phyloP scores from a whole-genome alignment of 2,113 vertebrate genomes.

The Tympanuchus pallidicinctus region DNA sequence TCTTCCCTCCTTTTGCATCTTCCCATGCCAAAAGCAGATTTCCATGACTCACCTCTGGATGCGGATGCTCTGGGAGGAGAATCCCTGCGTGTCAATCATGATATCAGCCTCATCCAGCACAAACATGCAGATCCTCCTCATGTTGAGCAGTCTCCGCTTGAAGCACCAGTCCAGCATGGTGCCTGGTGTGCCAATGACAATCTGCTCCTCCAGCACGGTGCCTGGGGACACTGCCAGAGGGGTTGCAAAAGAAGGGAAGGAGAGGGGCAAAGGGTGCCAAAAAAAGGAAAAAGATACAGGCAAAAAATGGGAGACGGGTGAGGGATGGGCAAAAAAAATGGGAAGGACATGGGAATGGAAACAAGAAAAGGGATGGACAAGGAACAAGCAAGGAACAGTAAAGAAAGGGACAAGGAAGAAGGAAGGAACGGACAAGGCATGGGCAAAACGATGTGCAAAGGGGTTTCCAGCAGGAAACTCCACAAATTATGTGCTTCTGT shows the following conservation, averaged over 20 bases:
- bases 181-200: conserved; percentile 80
- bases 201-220: conserved; percentile 59
- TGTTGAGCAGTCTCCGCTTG: conserved; percentile 67
- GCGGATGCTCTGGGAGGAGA: conserved; percentile 78
- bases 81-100: conserved; percentile 79
- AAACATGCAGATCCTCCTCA: conserved; percentile 69
- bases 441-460: not conserved
- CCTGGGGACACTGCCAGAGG: conserved; percentile 60
- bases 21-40: too few species aligned
- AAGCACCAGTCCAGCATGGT: conserved; percentile 83
- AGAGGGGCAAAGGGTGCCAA: not conserved
- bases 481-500: accelerated
- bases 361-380: not conserved
- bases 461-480: not conserved
- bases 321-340: not conserved
- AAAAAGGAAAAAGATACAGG: not conserved
- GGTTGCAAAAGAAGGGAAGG: not conserved
- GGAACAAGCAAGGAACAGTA: not conserved
- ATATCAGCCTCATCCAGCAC: conserved; percentile 83
- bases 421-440: not conserved
- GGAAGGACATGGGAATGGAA: not conserved
- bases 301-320: not conserved
- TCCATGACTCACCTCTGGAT: conserved; percentile 73
- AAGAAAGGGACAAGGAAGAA: not conserved
- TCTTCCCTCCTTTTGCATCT: not conserved